Base-by-base conservation (phyloP, 2,888 invertebrate species). In the Oxytorus armatus region DNA sequence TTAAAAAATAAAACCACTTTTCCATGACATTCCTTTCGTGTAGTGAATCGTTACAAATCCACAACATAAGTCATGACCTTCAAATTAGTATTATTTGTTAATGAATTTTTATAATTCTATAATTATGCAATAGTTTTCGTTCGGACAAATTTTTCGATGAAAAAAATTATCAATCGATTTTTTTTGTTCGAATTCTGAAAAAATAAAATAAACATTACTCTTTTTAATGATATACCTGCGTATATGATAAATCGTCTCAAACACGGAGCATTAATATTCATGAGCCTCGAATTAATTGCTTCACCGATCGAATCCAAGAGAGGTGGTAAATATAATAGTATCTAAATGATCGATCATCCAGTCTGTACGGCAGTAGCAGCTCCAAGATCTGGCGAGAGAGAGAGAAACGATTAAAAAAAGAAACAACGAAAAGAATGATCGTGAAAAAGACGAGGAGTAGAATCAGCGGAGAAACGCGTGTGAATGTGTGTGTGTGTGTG, bases 311-410 rank as follows among this genome's bases (percentile, higher is more conserved):
- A 39, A 36, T 42, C n/a, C 39, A 55, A 55, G 33, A 4, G 49
- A 72, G 61, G 59, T 66, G 57, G 68, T 69, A 69, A 80, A 69
- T 75, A 79, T 77, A 80, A 80, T 77, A 68, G 51, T 76, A 69
- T 66, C 55, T 23, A 65, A 69, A 74, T 23, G 57, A 80, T 73
- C 80, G 77, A 80, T 80, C 51, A 76, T 72, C 51, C 33, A 42
- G 53, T 68, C n/a, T 69, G 59, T 21, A 29, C 25, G 39, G 68
- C 73, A 49, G 77, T 80, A 76, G 77, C 77, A 63, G n/a, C 53
- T 44, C 53, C 29, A 39, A 25, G 25, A 70, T 36, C 7, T 14
- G 18, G 29, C 8, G 8, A 65, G 44, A 55, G 36, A 14, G 23
- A 47, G 21, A 44, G 47, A 36, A 42, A 29, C n/a, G 61, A 18